Base-by-base conservation (phyloP, 64 coral and sea anemone genomes). In the Montipora foliosa region DNA sequence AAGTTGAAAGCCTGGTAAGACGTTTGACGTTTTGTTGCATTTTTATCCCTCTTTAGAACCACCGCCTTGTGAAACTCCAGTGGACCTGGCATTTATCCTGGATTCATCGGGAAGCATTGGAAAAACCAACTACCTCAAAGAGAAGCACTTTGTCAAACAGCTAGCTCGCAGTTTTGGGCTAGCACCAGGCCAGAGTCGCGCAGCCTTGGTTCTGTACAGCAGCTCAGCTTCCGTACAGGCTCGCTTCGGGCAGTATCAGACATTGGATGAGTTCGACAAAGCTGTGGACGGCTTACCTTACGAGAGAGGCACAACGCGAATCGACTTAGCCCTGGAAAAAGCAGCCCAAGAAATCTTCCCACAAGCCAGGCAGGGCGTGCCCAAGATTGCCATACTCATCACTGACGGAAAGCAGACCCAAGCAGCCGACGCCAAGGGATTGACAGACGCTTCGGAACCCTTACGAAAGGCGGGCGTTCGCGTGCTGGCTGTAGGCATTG, bases 371-470 rank as follows among this genome's bases (percentile, higher is more conserved):
- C 64, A 85, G 51, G 22, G 62, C 83, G 87, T 78, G n/a, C 90
- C 81, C 17, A 96, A 86, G 83, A 76, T 92, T 55, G 95, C 89
- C 1, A 81, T 96, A 21, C 78, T 96, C 16, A 75, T 96, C 59
- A 93, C 91, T 17, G 80, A 87, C 67, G 95, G 94, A 70, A 87
- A 76, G 60, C 93, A 87, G 70, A 95, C 94, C 1, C 79, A 77
- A 22, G 94, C 89, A 6, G 78, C 84, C 16, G 95, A 93, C 22
- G 22, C 22, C 22, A 22, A 22, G 22, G 22, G 22, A 22, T 22
- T 22, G 22, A 22, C 22, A 22, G 22, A 22, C 22, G 22, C 22
- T 22, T 22, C 22, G 22, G 22, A 22, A 22, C 22, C 22, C 22
- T 22, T 22, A 22, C 22, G 22, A 22, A 22, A 22, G 22, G 22